phyloP scores from a whole-genome alignment of 2,888 invertebrate species.

The Hoplodrina ambigua region DNA sequence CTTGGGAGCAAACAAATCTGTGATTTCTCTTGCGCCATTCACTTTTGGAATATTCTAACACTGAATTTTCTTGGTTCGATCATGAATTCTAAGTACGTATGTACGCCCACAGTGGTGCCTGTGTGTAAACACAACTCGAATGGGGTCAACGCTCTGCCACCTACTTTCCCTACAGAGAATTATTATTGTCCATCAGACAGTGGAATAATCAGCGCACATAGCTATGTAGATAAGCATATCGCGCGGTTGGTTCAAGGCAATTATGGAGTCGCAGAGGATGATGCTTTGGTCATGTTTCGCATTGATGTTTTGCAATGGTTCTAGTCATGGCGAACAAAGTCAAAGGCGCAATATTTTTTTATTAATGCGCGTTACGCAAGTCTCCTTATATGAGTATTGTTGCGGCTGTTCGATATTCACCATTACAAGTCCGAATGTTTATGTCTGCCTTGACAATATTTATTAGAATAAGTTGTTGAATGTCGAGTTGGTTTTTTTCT shows the following conservation, averaged over 20 bases:
- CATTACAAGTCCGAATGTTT: constrained; percentile 10
- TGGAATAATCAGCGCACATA: constrained; percentile 62
- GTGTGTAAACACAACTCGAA: constrained; percentile 64
- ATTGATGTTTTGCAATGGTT: constrained; percentile 35
- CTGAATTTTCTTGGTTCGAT: constrained; percentile 61
- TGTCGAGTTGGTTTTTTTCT: not conserved
- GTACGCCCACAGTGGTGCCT: constrained; percentile 60
- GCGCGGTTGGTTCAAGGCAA: constrained; percentile 56
- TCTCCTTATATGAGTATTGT: constrained; percentile 1
- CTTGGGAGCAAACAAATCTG: constrained; percentile 66
- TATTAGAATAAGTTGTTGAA: constrained; percentile 10
- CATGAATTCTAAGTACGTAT: constrained; percentile 60
- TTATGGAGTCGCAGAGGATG: constrained; percentile 36
- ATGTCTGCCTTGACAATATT: constrained; percentile 1
- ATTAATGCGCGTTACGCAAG: not conserved
- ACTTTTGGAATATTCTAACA: constrained; percentile 64
- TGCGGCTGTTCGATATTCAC: constrained; percentile 1
- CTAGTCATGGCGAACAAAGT: constrained; percentile 12
- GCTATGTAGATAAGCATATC: constrained; percentile 59
- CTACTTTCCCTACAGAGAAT: constrained; percentile 78
- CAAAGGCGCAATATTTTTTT: constrained; percentile 27
- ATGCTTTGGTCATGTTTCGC: constrained; percentile 18
- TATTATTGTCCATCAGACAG: constrained; percentile 66
- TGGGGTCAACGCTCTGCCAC: constrained; percentile 79
- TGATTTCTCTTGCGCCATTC: constrained; percentile 69